Base-by-base conservation (phyloP, 1,140 invertebrate genomes). In the Drosophila micromelanica region DNA sequence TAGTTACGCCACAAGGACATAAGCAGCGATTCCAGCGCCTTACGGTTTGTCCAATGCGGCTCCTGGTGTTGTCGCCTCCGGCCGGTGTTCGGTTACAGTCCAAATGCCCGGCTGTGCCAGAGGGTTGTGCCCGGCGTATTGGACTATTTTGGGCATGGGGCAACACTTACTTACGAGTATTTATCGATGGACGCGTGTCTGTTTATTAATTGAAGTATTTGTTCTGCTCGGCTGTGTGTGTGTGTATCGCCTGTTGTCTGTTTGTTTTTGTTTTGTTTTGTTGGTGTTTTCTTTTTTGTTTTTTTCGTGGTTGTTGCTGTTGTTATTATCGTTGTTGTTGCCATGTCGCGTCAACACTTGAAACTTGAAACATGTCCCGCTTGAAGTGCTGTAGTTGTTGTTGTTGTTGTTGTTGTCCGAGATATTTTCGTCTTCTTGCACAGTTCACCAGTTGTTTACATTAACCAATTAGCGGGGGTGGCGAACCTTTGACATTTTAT, bases 131-230 rank as follows among this genome's bases (percentile, higher is more conserved):
- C 57, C 13, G 27, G 12, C 45, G 15, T 65, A 73, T 69, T 69
- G 56, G 49, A 42, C 23, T 57, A 30, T 30, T 35, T 43, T 32
- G 52, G 37, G 27, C 38, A 48, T 52, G 46, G 64, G 40, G 71
- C 42, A 64, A 65, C 48, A 38, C 62, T 71, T 72, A 51, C 54
- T 52, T 57, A 42, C 40, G 48, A 62, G 57, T 82, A 89, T 89
- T 89, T 87, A 87, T 87, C 76, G 84, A 87, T 89, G 84, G 84
- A 77, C 84, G 84, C 84, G 84, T 87, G 84, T 84, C 84, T 84
- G 76, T 87, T 87, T 87, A 87, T 87, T 87, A 87, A 87, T 87
- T 87, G 84, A 87, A 87, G 84, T 87, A 87, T 87, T 87, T 87
- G 82, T 87, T 79, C 79, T 60, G 49, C 27, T 7, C 11, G 45